Base-by-base conservation (phyloP, 2,113 vertebrate species). In the Aldabrachelys gigantea region DNA sequence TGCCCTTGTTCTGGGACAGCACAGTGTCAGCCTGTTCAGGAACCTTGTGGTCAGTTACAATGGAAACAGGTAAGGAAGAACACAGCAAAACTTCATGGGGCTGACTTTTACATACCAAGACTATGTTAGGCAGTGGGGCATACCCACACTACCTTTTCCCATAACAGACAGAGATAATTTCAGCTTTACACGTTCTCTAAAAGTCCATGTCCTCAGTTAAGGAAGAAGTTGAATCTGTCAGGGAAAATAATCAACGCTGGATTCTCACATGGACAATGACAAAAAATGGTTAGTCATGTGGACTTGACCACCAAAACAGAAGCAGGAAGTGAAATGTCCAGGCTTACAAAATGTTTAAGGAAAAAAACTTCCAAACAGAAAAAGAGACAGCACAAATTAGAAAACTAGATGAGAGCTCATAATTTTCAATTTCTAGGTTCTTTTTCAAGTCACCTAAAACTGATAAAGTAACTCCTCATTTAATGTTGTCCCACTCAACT, bases 301-400 rank as follows among this genome's bases (percentile, higher is more conserved):
- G 59, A 11, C 35, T 25, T 41, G 84, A 21, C 8, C 62, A 2
- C 19, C 0, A 50, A 12, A 69, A 0, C 3, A 2, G n/a, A 56
- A 1, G 3, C 8, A 59, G 11, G 57, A 29, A 59, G 57, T 59
- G 57, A 29, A 59, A 27, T 29, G 57, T 59, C 35, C 8, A 10
- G 14, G 41, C 27, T 41, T n/a, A 80, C 72, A 19, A 84, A 49
- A 52, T 14, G 44, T 41, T 56, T 35, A 35, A 62, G 19, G 69
- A 78, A 86, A 78, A 76, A 59, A 59, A 54, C 27, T 86, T 27
- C 19, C 29, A 47, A 31, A 27, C 7, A 31, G 19, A 87, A 3
- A 65, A 85, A 54, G 9, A 59, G 47, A 3, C 6, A 81, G 35
- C 57, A 59, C 7, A 50, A n/a, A 88, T 10, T 24, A 57, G 24